Evolutionary conservation across 2,113 vertebrate species (phyloP), one percentile per base, ranked within the genome.

Genomic region (Seriola quinqueradiata): DNA sequence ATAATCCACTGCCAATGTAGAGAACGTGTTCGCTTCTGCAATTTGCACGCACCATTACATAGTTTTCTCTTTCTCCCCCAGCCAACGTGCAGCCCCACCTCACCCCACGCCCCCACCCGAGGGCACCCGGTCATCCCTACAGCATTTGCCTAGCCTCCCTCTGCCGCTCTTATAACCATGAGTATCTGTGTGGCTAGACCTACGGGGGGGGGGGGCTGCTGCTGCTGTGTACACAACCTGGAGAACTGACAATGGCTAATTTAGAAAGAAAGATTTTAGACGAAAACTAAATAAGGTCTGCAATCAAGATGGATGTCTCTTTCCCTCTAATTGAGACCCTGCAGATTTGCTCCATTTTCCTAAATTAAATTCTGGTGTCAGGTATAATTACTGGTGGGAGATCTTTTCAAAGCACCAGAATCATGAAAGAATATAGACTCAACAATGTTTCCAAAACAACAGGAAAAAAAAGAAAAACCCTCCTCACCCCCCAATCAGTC

Each of bases 291-390:
- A 77, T 44, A 10, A 60, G 42, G 32, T 40, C 52, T 52, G 36
- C 7, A 36, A 50, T 64, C 38, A 5, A 48, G 58, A 64, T 34
- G 58, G 44, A 21, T 12, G 48, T 42, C 40, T 60, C 19, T 17
- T n/a, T 42, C 32, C 19, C 54, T 40, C 14, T 71, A 59, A 86
- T 52, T 59, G 40, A 70, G 42, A 65, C 50, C 1, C 64, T 66
- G 75, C 46, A 78, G 71, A 71, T 76, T 68, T 63, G 34, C 34
- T 68, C 54, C 12, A 28, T 54, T 79, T 57, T 52, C 42, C 48
- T 25, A 74, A 52, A 69, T 52, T 0, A n/a, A 40, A 48, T 19
- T 21, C 4, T 2, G 21, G 1, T 32, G 21, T 67, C 75, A 11
- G 66, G 32, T 68, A 2, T 74, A 46, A 68, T 66, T 75, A 21